Base-by-base conservation (phyloP, 2,797 vertebrate species). In the Oreochromis grahami region DNA sequence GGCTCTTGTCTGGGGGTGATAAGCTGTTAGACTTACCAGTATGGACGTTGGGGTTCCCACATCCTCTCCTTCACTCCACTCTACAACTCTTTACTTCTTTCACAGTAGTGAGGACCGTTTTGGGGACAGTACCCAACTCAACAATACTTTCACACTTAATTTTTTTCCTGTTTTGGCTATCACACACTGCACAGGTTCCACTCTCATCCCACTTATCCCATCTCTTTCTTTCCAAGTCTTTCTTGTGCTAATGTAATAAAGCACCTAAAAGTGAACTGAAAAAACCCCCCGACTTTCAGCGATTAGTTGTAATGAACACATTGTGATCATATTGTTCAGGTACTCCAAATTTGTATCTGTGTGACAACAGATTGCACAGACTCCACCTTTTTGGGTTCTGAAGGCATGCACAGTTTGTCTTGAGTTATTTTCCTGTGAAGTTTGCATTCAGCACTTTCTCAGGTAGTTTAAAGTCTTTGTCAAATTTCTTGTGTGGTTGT, bases 1-100 rank as follows among this genome's bases (percentile, higher is more conserved):
- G 95, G 93, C 93, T 95, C 93, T 96, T 97, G 96, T 96, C 95
- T 96, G 94, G 90, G 94, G 94, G 95, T 93, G 97, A 97, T 97
- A 97, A 97, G 95, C 95, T 92, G 94, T 92, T 94, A 94, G 93
- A 93, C 93, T 93, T 93, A 94, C 92, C 92, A 93, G 92, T 93
- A 91, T 92, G 92, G 92, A 92, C 93, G 93, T 89, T 88, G 92
- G 89, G 90, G 88, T 93, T 90, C 90, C 88, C 83, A 82, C 82
- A 76, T 89, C 87, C 88, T 82, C 85, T 86, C 56, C 58, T 76
- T 65, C 84, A 81, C 84, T 88, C 79, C 80, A 87, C 88, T 88
- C 76, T 84, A 68, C 90, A 86, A 81, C 34, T 65, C 89, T 87
- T 83, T 78, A 80, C 89, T 86, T 76, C 79, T 63, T 84, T 68